Percentiles rank a stretch among this genome's conserved stretches.
phyloP scores from a whole-genome alignment of 2,797 vertebrate species.

The Manis pentadactyla region DNA sequence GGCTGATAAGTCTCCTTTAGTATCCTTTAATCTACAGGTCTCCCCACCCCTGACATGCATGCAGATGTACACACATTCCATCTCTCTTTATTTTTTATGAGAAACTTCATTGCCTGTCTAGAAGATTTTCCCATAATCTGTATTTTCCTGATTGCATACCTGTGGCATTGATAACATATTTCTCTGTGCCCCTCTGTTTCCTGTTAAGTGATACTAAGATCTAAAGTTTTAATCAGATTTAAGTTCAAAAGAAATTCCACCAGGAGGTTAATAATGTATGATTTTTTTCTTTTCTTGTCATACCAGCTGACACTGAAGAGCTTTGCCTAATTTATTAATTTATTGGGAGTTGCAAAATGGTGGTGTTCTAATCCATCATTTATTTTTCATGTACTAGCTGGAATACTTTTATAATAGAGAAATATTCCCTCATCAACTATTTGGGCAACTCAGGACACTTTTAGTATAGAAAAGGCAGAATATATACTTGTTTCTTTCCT shows the following conservation, averaged over 20 bases:
- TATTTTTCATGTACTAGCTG: constrained; percentile 28
- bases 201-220: background rate
- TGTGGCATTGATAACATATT: background rate
- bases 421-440: background rate
- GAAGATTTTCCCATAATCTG: background rate
- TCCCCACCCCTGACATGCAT: background rate
- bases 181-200: background rate
- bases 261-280: constrained; percentile 3
- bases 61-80: background rate
- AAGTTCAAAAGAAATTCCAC: constrained; percentile 56
- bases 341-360: background rate
- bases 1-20: background rate
- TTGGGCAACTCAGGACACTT: background rate
- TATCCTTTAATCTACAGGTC: background rate
- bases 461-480: background rate
- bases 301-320: background rate
- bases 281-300: constrained; percentile 54
- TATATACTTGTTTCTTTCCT: background rate
- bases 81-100: background rate
- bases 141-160: background rate
- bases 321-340: constrained; percentile 52
- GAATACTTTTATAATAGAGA: background rate
- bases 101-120: background rate
- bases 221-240: constrained; percentile 53
- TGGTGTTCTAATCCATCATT: background rate